Percentiles rank a stretch among this genome's conserved stretches.
These are phyloP conservation scores for Chrysomela aeneicollis DNA, from an alignment of 2,888 invertebrate species.

Conservation along the genomic window DNA sequence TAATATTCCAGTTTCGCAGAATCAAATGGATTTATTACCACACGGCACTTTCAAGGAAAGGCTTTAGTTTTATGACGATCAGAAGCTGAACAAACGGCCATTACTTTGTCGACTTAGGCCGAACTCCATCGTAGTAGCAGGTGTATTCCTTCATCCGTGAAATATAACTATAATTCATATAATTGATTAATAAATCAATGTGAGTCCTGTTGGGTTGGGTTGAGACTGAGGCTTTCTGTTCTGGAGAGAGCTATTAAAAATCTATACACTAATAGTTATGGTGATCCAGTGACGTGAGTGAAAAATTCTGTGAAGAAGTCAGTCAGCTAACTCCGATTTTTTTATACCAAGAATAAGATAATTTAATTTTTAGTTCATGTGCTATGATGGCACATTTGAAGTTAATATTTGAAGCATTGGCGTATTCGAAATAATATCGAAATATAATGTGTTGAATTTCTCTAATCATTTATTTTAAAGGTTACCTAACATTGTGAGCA, in stretches of 20 bases:
- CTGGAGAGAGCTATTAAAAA: not conserved
- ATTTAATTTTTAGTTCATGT: too few species aligned
- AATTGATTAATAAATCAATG: constrained; percentile 19
- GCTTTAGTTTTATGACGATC: constrained; percentile 14
- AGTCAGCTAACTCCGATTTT: too few species aligned
- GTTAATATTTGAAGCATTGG: too few species aligned
- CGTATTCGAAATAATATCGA: too few species aligned
- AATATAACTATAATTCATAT: constrained; percentile 16
- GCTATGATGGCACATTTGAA: too few species aligned
- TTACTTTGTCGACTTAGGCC: constrained; percentile 5
- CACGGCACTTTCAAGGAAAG: not conserved
- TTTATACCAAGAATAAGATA: too few species aligned
- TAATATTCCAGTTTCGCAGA: not conserved
- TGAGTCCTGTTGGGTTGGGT: not conserved
- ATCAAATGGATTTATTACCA: not conserved
- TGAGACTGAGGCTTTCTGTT: not conserved
- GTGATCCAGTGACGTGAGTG: not conserved
- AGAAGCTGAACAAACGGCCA: constrained; percentile 10
- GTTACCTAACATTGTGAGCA: too few species aligned
- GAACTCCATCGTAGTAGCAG: constrained; percentile 9
- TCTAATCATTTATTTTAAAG: too few species aligned
- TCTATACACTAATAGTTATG: not conserved
- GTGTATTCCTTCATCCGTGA: constrained; percentile 17
- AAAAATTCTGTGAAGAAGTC: too few species aligned
- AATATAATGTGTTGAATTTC: too few species aligned